Base-by-base conservation (phyloP, 1,140 invertebrate species). In the Antheraea mylitta region DNA sequence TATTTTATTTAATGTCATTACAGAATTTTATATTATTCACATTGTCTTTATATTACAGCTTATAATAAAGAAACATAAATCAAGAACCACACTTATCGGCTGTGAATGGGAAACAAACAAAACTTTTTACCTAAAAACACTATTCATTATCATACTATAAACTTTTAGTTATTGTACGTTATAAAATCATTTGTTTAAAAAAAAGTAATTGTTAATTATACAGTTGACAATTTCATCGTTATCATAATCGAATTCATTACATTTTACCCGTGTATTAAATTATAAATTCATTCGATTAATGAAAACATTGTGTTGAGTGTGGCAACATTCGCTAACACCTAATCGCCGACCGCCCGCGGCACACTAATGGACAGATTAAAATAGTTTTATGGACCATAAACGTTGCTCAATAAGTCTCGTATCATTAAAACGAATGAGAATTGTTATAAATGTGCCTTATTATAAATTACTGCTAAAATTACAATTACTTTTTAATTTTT, bases 331-430 rank as follows among this genome's bases (percentile, higher is more conserved):
- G 65, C 64, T 60, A 63, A 66, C 68, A 64, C 58, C 76, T 80
- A 84, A 82, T 84, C 85, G 82, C 77, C 78, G 77, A 66, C 71
- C 75, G 76, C 75, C 79, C 72, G 77, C 74, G 68, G 84, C 84
- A 82, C 83, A 86, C 77, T 83, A 85, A 86, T 86, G 75, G 78
- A 62, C 58, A 67, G 73, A 87, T 87, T 86, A 86, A 87, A 86
- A 86, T 87, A 80, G 82, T 76, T 86, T 87, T 86, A 87, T 85
- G 75, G 81, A 42, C 75, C 77, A 79, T 81, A 83, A 82, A 84
- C 79, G 77, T 80, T 81, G 74, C 76, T 78, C 64, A 65, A 65
- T 65, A 48, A 16, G 64, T 65, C 18, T 22, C 37, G 42, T 48
- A 10, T 65, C 18, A 48, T 65, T 42, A 65, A 65, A 48, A 9